phyloP scores from a whole-genome alignment of 2,888 invertebrate genomes.

The Notodonta ziczac region DNA sequence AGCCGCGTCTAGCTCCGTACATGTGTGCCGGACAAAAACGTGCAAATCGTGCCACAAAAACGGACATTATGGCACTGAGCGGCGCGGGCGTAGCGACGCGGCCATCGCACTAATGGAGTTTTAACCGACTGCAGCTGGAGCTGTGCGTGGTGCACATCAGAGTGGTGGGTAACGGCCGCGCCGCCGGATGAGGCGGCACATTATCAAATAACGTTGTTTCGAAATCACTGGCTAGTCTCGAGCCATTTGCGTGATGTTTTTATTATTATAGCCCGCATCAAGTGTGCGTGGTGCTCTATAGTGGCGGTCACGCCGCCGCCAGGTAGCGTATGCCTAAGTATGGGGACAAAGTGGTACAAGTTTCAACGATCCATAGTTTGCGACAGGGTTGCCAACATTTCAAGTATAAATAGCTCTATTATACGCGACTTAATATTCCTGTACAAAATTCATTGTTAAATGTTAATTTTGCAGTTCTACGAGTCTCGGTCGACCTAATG shows the following conservation, averaged over 20 bases:
- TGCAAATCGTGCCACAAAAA: constrained; percentile 27
- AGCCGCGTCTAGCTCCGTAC: constrained; percentile 24
- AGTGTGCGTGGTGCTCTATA: background rate
- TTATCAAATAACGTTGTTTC: background rate
- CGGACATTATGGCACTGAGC: constrained; percentile 23
- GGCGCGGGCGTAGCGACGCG: constrained; percentile 17
- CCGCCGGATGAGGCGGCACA: constrained; percentile 6
- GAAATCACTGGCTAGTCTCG: background rate
- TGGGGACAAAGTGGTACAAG: too few species aligned
- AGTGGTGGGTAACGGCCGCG: constrained; percentile 8
- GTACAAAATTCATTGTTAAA: background rate
- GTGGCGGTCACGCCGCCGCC: background rate
- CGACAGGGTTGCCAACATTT: constrained; percentile 14
- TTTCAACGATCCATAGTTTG: constrained; percentile 12
- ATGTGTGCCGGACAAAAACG: constrained; percentile 25
- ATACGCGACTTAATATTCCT: background rate
- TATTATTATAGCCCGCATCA: constrained; percentile 1
- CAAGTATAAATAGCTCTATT: constrained; percentile 1
- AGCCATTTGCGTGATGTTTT: background rate
- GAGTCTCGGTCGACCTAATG: background rate
- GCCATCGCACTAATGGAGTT: constrained; percentile 20
- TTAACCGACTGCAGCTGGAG: constrained; percentile 27
- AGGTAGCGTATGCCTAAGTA: background rate
- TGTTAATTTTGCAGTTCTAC: background rate
- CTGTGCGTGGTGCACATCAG: constrained; percentile 9